A percentile compares a stretch with the other conserved stretches of the same genome.
Evolutionary conservation across 2,113 vertebrate species (phyloP).

Genomic region (Zingel zingel): DNA sequence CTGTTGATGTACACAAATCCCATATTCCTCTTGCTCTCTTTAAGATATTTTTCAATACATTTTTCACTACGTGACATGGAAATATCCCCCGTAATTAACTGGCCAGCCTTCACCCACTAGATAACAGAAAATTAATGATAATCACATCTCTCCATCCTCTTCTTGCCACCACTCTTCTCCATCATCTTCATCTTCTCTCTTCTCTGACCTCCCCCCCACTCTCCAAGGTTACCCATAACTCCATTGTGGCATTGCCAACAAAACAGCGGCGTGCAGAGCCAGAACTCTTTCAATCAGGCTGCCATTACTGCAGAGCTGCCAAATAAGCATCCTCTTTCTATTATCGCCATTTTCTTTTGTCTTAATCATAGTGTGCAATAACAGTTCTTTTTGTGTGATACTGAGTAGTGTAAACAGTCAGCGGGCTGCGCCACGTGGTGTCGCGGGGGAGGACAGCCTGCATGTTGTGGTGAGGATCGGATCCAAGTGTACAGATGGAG

Average conservation of each 20-base stretch:
- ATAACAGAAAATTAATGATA: conserved; percentile 52
- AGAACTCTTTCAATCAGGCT: conserved; percentile 64
- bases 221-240: conserved; percentile 81
- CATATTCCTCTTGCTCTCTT: conserved; percentile 21
- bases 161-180: conserved; percentile 28
- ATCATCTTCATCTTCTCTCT: conserved; percentile 58
- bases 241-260: conserved; percentile 67
- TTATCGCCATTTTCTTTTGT: conserved; percentile 70
- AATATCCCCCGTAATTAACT: conserved; percentile 47
- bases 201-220: conserved; percentile 67
- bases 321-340: conserved; percentile 47
- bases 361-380: conserved; percentile 61
- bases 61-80: conserved; percentile 34
- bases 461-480: conserved; percentile 47
- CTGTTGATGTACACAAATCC: conserved; percentile 47
- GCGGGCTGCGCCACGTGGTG: conserved; percentile 68
- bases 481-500: conserved; percentile 82
- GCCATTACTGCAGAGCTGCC: conserved; percentile 49
- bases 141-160: conserved; percentile 46
- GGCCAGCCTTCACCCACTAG: conserved; percentile 33
- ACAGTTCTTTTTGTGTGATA: conserved; percentile 79
- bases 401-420: conserved; percentile 78
- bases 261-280: conserved; percentile 52
- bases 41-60: conserved; percentile 15
- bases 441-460: conserved; percentile 66